phyloP scores from a whole-genome alignment of 1,140 invertebrate genomes.

The Drepana arcuata region DNA sequence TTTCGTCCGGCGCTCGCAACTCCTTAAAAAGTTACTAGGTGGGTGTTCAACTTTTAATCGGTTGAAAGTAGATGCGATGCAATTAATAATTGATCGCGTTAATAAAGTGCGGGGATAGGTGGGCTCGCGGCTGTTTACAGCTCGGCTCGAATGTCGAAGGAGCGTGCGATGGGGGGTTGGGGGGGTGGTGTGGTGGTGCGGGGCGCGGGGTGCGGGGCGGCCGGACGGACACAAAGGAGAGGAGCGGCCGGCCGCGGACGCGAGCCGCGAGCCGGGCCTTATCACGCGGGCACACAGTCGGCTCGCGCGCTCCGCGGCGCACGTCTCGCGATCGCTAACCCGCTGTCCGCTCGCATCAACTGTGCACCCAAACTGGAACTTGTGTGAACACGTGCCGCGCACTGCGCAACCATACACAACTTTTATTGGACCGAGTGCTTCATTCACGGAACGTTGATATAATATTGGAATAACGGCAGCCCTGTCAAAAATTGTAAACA shows the following conservation, averaged over 20 bases:
- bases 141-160: conserved; percentile 11
- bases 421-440: conserved; percentile 32
- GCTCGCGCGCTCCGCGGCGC: conserved; percentile 45
- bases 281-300: conserved; percentile 57
- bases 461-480: conserved; percentile 38
- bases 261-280: conserved; percentile 48
- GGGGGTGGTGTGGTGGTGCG: conserved; percentile 15
- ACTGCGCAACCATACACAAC: conserved; percentile 33
- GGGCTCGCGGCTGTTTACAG: conserved; percentile 32
- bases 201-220: conserved; percentile 22
- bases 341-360: conserved; percentile 16
- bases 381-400: conserved; percentile 38
- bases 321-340: conserved; percentile 24
- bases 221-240: conserved; percentile 56
- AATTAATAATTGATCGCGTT: conserved; percentile 57
- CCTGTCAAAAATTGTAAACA: conserved; percentile 62
- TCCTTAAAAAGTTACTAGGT: not conserved
- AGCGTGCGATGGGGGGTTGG: conserved; percentile 19
- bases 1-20: conserved; percentile 3
- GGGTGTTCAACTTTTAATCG: not conserved
- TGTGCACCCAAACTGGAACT: conserved; percentile 45
- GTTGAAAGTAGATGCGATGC: conserved; percentile 50
- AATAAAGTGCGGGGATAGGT: conserved; percentile 58
- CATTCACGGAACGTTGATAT: conserved; percentile 27
- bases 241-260: conserved; percentile 48